Base-by-base conservation (phyloP, 2,113 vertebrate species). In the Cinclus mexicanus region DNA sequence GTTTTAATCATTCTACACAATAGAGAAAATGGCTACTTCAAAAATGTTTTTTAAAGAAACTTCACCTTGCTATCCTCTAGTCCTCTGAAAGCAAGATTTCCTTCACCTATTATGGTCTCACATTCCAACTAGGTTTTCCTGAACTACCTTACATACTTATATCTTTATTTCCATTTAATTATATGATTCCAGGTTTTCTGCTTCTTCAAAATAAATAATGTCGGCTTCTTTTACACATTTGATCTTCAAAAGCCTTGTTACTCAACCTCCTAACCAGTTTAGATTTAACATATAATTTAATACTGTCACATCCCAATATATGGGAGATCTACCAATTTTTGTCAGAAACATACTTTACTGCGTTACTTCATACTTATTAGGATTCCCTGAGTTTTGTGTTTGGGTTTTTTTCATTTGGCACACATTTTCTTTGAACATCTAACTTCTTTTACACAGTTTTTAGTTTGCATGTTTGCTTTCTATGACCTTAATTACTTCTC, bases 61-160 rank as follows among this genome's bases (percentile, higher is more conserved):
- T 41, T 71, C 33, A 44, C 24, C 53, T 41, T 59, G 42, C 20
- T 82, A 53, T 35, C 14, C 12, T 83, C 35, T 10, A 65, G 29
- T 23, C 11, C 14, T 78, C 55, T 20, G 12, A 69, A 74, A 61
- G 22, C 46, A 77, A 29, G 10, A n/a, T 17, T 52, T 39, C 26
- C 60, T 50, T 16, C n/a, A 8, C 6, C 21, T 4, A 0, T 49
- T 49, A 26, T 1, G 2, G n/a, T 44, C n/a, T 69, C 55, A 39
- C 1, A 1, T 72, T 56, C 20, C 26, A 72, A 17, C 3, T 33
- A 20, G 12, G 21, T 25, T 5, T 8, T 79, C 80, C 44, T 49
- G 5, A 39, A 44, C 10, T 53, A 64, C 23, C 14, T 71, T 46
- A 64, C 3, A 63, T 23, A 72, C 5, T 31, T 63, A 1, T 1